These are phyloP conservation scores for Scelioninae gen. 1 DNA, from an alignment of 2,888 invertebrate genomes.

Conservation along the genomic window DNA sequence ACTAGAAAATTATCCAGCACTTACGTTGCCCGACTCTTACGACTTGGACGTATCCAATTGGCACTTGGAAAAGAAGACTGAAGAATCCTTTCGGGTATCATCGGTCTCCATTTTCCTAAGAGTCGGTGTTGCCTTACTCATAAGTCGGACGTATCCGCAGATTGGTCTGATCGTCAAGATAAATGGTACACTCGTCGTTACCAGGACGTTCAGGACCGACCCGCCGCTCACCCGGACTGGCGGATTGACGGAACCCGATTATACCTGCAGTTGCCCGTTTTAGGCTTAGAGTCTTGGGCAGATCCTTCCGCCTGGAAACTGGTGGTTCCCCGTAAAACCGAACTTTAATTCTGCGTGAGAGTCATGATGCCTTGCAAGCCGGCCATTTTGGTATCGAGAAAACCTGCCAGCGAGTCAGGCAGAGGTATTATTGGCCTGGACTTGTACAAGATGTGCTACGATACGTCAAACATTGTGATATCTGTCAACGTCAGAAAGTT, in stretches of 20 bases:
- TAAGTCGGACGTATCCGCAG: no score
- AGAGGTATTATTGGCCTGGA: neutral
- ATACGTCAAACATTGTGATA: neutral
- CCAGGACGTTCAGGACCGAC: no score
- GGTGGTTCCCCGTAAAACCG: neutral
- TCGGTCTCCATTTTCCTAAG: no score
- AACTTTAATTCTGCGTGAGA: neutral
- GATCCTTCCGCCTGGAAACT: neutral
- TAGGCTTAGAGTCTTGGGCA: neutral
- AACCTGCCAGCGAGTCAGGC: neutral
- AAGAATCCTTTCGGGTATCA: no score
- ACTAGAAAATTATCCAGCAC: no score
- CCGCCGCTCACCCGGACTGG: neutral
- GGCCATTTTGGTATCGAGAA: neutral
- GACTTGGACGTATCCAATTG: no score
- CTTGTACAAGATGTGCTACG: neutral
- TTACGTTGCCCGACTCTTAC: no score
- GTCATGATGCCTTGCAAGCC: neutral
- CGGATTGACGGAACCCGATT: neutral
- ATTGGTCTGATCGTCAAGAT: no score
- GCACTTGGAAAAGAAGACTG: no score
- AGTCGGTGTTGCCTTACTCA: no score
- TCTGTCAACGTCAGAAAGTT: neutral
- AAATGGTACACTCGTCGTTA: no score
- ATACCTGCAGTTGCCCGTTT: neutral